A percentile compares a stretch with the other conserved stretches of the same genome.
Conservation (phyloP, 2,797 vertebrate species). For the Serranus cabrilla region DNA sequence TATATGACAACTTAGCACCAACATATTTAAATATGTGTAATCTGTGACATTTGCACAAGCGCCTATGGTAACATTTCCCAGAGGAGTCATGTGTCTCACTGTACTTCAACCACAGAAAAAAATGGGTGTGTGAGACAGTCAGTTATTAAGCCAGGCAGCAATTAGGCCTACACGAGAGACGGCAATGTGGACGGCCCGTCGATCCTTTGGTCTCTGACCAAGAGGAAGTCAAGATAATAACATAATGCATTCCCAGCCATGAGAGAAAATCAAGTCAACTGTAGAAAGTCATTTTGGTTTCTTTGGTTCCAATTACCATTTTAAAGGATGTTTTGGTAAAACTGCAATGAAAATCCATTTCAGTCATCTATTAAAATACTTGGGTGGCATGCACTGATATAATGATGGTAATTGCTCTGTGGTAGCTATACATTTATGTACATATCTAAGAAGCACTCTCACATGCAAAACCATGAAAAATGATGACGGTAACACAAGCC, state of each 20-base stretch:
- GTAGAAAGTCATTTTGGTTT: slow-evolving; percentile 68
- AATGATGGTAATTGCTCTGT: slow-evolving; percentile 6
- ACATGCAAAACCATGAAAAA: slow-evolving; percentile 10
- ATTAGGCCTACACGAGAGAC: slow-evolving; percentile 58
- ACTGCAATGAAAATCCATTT: slow-evolving; percentile 46
- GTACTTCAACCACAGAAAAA: slow-evolving; percentile 55
- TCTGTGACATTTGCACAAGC: slow-evolving; percentile 19
- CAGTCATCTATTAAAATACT: slow-evolving; percentile 45
- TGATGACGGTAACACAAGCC: neutral
- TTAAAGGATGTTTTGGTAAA: slow-evolving; percentile 47
- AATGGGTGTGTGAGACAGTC: slow-evolving; percentile 54
- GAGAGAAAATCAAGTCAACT: slow-evolving; percentile 55
- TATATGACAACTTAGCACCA: slow-evolving; percentile 14
- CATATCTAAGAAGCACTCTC: slow-evolving; percentile 20
- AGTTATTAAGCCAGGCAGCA: slow-evolving; percentile 51
- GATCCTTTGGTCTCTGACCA: slow-evolving; percentile 62
- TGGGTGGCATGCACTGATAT: slow-evolving; percentile 40
- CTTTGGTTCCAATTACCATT: slow-evolving; percentile 62
- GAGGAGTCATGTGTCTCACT: slow-evolving; percentile 39
- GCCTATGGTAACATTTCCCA: slow-evolving; percentile 7
- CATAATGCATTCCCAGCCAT: slow-evolving; percentile 64
- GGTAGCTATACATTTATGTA: slow-evolving; percentile 35
- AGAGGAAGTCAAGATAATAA: slow-evolving; percentile 64
- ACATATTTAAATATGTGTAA: slow-evolving; percentile 36
- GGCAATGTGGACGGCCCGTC: slow-evolving; percentile 44